phyloP scores from a whole-genome alignment of 2,113 vertebrate species.

The Sphaerodactylus townsendi region DNA sequence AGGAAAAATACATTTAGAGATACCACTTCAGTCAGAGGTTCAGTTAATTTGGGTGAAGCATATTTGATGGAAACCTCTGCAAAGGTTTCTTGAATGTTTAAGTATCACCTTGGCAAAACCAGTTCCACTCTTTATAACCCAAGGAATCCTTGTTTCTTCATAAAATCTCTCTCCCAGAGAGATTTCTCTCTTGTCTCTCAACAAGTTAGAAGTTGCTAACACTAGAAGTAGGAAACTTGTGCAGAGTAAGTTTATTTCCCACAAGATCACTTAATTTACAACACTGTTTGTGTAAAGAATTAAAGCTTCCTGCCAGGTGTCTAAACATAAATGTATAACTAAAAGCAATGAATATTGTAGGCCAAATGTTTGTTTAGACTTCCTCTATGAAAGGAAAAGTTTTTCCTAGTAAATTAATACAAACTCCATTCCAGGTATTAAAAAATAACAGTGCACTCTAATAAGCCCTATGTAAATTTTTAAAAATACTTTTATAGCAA shows the following conservation, averaged over 20 bases:
- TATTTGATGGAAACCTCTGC: too few relatives aligned
- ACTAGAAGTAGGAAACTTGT: neutral
- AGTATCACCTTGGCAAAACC: neutral
- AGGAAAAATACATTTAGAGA: neutral
- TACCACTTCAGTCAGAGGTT: neutral
- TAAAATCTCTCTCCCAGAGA: neutral
- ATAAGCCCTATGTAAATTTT: neutral
- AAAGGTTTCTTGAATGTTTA: neutral
- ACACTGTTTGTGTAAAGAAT: slow-evolving; percentile 70
- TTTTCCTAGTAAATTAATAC: slow-evolving; percentile 47
- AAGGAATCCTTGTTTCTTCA: neutral
- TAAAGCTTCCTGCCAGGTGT: slow-evolving; percentile 76
- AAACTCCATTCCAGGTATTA: neutral
- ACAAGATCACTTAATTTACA: slow-evolving; percentile 38
- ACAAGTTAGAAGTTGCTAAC: neutral
- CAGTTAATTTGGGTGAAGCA: neutral
- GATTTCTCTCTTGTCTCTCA: too few relatives aligned
- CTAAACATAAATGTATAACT: slow-evolving; percentile 72
- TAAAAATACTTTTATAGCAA: neutral
- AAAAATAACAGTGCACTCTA: neutral
- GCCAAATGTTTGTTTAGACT: slow-evolving; percentile 54
- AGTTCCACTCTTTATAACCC: neutral
- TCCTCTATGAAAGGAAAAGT: slow-evolving; percentile 68
- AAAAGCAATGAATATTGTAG: slow-evolving; percentile 66
- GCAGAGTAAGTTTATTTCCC: slow-evolving; percentile 18